Conservation (phyloP, 2,113 vertebrate species). For the Aplodontia rufa region DNA sequence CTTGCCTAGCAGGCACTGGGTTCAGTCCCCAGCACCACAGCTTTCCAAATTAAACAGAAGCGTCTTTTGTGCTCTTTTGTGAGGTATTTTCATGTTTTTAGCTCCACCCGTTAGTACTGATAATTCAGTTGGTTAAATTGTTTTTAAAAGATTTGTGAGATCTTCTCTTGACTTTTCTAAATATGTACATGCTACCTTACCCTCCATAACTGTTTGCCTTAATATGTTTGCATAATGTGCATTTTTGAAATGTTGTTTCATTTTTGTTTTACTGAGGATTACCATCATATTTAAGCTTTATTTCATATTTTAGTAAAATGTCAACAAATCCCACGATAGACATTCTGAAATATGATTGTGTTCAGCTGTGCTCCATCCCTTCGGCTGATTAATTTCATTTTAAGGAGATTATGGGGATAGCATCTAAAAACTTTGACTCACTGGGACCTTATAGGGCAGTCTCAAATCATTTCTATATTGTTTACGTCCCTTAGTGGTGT, state of each 20-base stretch:
- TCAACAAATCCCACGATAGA: neutral
- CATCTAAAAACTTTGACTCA: neutral
- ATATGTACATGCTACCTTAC: neutral
- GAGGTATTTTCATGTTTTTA: neutral
- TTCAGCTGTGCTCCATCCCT: neutral
- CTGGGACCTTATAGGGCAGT: neutral
- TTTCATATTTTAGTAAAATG: constrained; percentile 18
- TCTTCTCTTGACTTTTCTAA: constrained; percentile 28
- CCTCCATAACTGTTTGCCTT: neutral
- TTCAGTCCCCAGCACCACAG: neutral
- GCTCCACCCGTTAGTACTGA: neutral
- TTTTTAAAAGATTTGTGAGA: constrained; percentile 33
- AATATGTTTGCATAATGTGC: neutral
- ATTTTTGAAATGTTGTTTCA: neutral
- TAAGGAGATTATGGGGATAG: neutral
- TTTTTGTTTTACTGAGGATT: constrained; percentile 32
- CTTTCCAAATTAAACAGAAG: constrained; percentile 16
- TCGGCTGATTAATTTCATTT: neutral
- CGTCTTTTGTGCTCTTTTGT: neutral
- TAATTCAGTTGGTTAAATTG: constrained; percentile 43
- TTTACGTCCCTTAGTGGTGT: neutral
- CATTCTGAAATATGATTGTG: neutral
- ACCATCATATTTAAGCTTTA: constrained; percentile 31
- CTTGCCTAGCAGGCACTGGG: neutral
- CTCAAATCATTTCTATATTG: neutral